Base-by-base conservation (phyloP, 1,140 invertebrate species). In the Hydropsyche tenuis region DNA sequence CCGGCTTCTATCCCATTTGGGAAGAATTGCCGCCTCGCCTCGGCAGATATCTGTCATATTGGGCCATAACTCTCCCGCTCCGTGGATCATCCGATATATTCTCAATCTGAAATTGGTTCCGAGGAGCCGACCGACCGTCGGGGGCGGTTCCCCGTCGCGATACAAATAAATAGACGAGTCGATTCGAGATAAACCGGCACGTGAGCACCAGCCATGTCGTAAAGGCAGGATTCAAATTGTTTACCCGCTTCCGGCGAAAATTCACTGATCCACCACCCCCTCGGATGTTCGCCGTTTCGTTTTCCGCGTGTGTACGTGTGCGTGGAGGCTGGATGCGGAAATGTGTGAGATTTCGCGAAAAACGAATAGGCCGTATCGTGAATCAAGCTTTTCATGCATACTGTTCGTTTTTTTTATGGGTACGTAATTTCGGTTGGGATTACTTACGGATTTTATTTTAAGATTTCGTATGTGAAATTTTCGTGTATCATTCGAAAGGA, bases 151-250 rank as follows among this genome's bases (percentile, higher is more conserved):
- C 56, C 56, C 56, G 56, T 23, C 56, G 20, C 75, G 75, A 76
- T 76, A 76, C 75, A 74, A 76, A 76, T 76, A 77, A 77, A 77
- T 74, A 77, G 72, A 53, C 43, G 75, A 76, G 75, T 73, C 69
- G 72, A 76, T 76, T 68, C 62, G 46, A 72, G 75, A 77, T 77
- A 77, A 77, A 73, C 73, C 75, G 43, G 70, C 75, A 77, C 75
- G 75, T 77, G 75, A 74, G 73, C 68, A 65, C 62, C 63, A 63
- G 68, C 62, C 37, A 69, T 71, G 53, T 76, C 75, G 75, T 76
- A 76, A 76, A 74, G 48, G 72, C 72, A 71, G 69, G 30, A 73
- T 74, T 74, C 75, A 77, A 77, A 77, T 77, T 77, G 75, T 77
- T 77, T 77, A 74, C 73, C 73, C 51, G 69, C 73, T 63, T 69